Percentiles rank a stretch among this genome's conserved stretches.
phyloP scores from a whole-genome alignment of 1,140 invertebrate genomes.

The Araneus ventricosus region DNA sequence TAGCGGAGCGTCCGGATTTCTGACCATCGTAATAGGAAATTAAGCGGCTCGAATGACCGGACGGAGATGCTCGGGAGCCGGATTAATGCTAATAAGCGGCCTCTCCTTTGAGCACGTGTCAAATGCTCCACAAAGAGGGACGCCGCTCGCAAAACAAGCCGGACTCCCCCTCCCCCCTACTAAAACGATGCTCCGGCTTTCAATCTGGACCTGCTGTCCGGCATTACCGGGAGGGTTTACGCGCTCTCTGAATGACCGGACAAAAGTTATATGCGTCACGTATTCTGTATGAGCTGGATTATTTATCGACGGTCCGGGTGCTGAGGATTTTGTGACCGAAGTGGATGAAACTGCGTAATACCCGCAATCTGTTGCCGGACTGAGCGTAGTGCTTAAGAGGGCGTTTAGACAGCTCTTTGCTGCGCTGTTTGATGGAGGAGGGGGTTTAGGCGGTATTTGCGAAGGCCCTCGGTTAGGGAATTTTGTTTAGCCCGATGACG shows the following conservation, averaged over 20 bases:
- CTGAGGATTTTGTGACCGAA: conserved; percentile 43
- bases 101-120: conserved; percentile 74
- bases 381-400: conserved; percentile 16
- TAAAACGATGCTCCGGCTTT: conserved; percentile 39
- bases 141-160: conserved; percentile 59
- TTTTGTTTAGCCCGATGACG: background rate
- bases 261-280: conserved; percentile 72
- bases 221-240: conserved; percentile 38
- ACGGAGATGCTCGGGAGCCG: conserved; percentile 49
- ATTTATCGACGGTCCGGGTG: conserved; percentile 54
- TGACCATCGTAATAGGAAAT: conserved; percentile 75
- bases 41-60: conserved; percentile 72
- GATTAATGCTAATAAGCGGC: conserved; percentile 76
- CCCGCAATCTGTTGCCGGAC: conserved; percentile 50
- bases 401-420: conserved; percentile 16
- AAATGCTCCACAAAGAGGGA: conserved; percentile 67
- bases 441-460: background rate
- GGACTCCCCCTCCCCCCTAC: background rate
- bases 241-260: conserved; percentile 65
- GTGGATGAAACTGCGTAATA: conserved; percentile 49
- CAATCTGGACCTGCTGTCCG: conserved; percentile 42
- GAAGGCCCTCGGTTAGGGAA: background rate
- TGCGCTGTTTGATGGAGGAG: background rate
- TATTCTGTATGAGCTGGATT: conserved; percentile 70
- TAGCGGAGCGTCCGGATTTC: conserved; percentile 65